Evolutionary conservation across 2,888 invertebrate species (phyloP).

Genomic region (Penaeus monodon): DNA sequence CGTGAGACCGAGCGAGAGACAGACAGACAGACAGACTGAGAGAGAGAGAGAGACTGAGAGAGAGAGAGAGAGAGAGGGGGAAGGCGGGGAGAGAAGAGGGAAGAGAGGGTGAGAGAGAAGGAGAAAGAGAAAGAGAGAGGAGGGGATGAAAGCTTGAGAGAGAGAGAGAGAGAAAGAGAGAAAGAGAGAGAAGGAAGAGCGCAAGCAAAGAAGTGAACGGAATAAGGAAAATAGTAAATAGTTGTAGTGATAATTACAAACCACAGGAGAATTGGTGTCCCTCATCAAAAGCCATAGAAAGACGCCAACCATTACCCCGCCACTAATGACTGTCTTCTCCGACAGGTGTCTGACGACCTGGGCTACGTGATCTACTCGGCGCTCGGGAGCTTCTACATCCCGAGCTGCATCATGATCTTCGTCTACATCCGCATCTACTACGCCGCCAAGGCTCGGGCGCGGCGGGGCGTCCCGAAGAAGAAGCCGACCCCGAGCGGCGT

Average conservation of each 20-base stretch:
- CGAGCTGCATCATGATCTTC: conserved; percentile 99
- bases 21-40: no score
- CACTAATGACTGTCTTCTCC: conserved; percentile 66
- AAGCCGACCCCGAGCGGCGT: conserved; percentile 46
- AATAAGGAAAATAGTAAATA: not conserved
- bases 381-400: conserved; percentile 98
- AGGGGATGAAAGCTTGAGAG: no score
- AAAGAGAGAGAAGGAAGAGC: not conserved
- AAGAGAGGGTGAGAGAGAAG: no score
- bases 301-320: not conserved
- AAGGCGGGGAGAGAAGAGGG: no score
- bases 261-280: not conserved
- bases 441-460: conserved; percentile 92
- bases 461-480: conserved; percentile 77
- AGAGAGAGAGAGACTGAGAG: no score
- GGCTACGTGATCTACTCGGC: conserved; percentile 98
- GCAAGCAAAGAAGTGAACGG: no score
- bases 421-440: conserved; percentile 99
- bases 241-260: not conserved
- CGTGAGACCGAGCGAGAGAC: not conserved
- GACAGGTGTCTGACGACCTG: conserved; percentile 92
- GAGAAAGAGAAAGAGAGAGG: no score
- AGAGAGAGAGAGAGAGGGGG: no score
- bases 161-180: no score
- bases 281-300: not conserved